A percentile compares a stretch with the other conserved stretches of the same genome.
Conservation (phyloP, 2,113 vertebrate species). For the Numenius arquata region DNA sequence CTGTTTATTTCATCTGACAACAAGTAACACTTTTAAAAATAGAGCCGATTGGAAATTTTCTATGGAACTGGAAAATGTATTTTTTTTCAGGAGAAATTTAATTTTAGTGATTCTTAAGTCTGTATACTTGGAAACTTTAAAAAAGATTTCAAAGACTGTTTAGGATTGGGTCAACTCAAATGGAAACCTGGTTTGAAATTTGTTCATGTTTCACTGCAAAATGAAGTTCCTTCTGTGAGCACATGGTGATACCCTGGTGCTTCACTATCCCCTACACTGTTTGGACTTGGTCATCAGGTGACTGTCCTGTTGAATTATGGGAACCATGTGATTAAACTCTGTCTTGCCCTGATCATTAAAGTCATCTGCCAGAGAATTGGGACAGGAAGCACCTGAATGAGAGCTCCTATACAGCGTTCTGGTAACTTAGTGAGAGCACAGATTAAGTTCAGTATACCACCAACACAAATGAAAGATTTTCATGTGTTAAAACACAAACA, state of each 20-base stretch:
- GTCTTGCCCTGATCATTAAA: not conserved
- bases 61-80: not conserved
- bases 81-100: not conserved
- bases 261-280: not conserved
- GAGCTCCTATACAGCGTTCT: not conserved
- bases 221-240: not conserved
- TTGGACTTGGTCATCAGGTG: not conserved
- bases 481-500: not conserved
- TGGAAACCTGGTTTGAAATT: not conserved
- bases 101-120: not conserved
- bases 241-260: not conserved
- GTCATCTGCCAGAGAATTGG: not conserved
- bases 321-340: not conserved
- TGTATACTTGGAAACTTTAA: not conserved
- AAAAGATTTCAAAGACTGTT: not conserved
- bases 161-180: not conserved
- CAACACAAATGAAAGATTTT: not conserved
- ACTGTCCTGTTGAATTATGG: not conserved
- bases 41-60: not conserved
- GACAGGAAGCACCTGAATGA: too few species aligned
- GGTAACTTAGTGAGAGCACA: not conserved
- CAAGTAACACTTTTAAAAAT: not conserved
- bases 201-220: not conserved
- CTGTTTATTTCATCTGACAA: not conserved
- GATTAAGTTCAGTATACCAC: not conserved